Conservation (phyloP, 2,888 invertebrate species). For the Lamellibrachia columna region DNA sequence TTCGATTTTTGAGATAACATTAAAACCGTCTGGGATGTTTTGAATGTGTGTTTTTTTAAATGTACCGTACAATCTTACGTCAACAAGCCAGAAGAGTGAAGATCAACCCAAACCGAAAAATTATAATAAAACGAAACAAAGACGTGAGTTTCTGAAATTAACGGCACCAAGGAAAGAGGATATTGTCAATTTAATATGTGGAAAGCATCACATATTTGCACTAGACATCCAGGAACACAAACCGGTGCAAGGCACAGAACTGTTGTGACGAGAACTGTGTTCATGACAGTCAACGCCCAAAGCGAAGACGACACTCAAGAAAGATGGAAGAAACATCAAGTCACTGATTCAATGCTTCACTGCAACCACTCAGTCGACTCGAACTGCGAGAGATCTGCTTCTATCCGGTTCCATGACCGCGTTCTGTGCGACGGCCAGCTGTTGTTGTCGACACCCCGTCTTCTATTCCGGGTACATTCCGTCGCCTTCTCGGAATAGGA, state of each 20-base stretch:
- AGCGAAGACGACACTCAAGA: background rate
- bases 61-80: background rate
- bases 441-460: constrained; percentile 16
- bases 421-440: background rate
- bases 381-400: background rate
- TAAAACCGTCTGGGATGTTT: too few species aligned
- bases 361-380: background rate
- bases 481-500: constrained; percentile 16
- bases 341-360: background rate
- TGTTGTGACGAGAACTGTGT: background rate
- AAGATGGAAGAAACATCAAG: background rate
- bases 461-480: constrained; percentile 5
- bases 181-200: background rate
- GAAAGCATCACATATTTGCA: background rate
- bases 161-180: background rate
- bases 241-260: background rate
- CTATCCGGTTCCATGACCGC: background rate
- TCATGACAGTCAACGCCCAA: background rate
- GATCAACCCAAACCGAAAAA: too few species aligned
- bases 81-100: too few species aligned
- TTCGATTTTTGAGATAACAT: too few species aligned
- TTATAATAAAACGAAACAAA: too few species aligned
- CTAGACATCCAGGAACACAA: background rate
- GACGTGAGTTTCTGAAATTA: background rate
- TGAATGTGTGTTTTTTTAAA: background rate